These are phyloP conservation scores for Anguilla marmorata DNA, from an alignment of 2,797 vertebrate species.

Conservation along the genomic window DNA sequence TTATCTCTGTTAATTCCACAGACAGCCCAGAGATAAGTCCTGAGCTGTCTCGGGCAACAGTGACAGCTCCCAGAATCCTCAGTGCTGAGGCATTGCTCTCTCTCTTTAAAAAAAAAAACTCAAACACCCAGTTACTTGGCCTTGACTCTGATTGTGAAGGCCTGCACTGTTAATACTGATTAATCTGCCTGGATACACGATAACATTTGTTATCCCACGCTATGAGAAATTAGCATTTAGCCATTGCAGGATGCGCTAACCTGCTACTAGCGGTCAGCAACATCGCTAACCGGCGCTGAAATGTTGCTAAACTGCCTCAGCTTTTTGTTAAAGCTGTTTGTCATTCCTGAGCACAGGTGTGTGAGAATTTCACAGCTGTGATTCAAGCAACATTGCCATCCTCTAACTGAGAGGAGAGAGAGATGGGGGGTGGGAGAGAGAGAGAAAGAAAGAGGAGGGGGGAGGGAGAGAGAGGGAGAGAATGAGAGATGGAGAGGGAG, in stretches of 20 bases:
- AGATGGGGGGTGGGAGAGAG: conserved; percentile 27
- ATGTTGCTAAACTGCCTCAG: neutral
- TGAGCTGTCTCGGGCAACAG: conserved; percentile 62
- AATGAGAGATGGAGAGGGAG: conserved; percentile 47
- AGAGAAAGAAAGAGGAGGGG: too few relatives aligned
- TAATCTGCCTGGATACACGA: neutral
- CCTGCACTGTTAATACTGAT: neutral
- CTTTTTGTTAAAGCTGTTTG: neutral
- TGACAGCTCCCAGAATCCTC: conserved; percentile 66
- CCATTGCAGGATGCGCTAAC: neutral
- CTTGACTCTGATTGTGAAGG: neutral
- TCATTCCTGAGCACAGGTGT: neutral
- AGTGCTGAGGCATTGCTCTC: conserved; percentile 42
- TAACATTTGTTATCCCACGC: neutral
- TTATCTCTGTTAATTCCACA: conserved; percentile 75
- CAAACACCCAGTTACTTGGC: neutral
- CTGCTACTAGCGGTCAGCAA: neutral
- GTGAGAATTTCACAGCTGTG: neutral
- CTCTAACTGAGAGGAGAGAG: neutral
- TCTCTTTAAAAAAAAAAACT: neutral
- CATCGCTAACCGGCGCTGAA: neutral
- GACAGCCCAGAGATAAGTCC: conserved; percentile 73
- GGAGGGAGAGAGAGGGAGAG: conserved; percentile 13
- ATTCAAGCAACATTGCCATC: neutral
- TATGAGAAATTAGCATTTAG: neutral